These are phyloP conservation scores for Florisuga fusca DNA, from an alignment of 2,797 vertebrate genomes.

Conservation along the genomic window DNA sequence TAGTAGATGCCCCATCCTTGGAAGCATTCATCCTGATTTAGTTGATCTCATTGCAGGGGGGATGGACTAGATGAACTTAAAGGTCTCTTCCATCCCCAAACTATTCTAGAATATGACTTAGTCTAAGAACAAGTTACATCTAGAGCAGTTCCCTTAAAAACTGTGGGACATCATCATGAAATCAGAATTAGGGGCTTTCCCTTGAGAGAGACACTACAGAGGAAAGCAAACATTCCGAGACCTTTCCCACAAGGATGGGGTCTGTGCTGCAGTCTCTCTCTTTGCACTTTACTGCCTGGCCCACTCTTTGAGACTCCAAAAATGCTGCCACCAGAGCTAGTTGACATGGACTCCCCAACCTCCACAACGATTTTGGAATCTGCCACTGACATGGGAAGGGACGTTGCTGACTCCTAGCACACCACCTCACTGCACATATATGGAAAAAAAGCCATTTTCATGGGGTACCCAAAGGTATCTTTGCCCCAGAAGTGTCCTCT, in stretches of 20 bases:
- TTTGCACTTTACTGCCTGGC: not conserved
- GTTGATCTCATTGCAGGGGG: not conserved
- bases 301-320: not conserved
- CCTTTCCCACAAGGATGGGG: not conserved
- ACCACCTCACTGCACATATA: not conserved
- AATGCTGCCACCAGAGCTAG: not conserved
- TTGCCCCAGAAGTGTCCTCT: not conserved
- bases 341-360: not conserved
- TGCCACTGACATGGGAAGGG: not conserved
- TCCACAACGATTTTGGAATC: not conserved
- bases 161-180: rapidly evolving
- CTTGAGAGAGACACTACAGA: not conserved
- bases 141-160: not conserved
- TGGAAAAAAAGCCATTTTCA: not conserved
- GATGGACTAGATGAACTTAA: rapidly evolving
- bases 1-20: too few species aligned
- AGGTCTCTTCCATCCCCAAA: not conserved
- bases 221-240: not conserved
- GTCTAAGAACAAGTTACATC: rapidly evolving
- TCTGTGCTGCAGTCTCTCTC: not conserved
- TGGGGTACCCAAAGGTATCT: not conserved
- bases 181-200: not conserved
- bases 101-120: not conserved
- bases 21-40: not conserved
- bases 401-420: not conserved